phyloP scores from a whole-genome alignment of 2,113 vertebrate genomes.

The Orientallactaga bullata region DNA sequence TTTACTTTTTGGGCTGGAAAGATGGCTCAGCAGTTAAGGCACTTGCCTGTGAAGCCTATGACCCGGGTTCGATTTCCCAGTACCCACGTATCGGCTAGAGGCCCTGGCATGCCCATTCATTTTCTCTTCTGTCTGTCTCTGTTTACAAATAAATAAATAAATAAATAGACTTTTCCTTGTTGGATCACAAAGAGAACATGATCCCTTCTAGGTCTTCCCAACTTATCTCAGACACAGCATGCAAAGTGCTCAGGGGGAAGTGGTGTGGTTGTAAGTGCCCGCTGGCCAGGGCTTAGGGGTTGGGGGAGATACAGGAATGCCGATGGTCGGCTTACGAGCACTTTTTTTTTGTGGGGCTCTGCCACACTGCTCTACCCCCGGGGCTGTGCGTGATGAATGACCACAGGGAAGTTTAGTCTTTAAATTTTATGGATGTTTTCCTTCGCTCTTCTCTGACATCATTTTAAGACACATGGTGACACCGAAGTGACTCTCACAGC shows the following conservation, averaged over 20 bases:
- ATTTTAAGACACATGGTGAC: conserved; percentile 3
- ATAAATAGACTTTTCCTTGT: neutral
- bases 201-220: neutral
- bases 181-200: neutral
- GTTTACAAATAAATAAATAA: no score
- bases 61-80: no score
- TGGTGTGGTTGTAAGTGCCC: no score
- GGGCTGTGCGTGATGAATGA: neutral
- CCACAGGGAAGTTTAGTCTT: neutral
- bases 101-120: no score
- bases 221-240: neutral
- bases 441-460: neutral
- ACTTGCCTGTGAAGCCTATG: no score
- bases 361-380: neutral
- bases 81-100: no score
- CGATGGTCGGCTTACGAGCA: neutral
- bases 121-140: no score
- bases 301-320: neutral
- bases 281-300: neutral
- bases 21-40: no score
- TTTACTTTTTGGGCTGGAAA: no score
- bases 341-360: neutral
- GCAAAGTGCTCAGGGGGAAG: neutral
- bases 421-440: neutral
- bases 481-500: neutral